Evolutionary conservation across 2,888 invertebrate genomes (phyloP), one percentile per base, ranked within the genome.

Genomic region (Ophion ventricosus): DNA sequence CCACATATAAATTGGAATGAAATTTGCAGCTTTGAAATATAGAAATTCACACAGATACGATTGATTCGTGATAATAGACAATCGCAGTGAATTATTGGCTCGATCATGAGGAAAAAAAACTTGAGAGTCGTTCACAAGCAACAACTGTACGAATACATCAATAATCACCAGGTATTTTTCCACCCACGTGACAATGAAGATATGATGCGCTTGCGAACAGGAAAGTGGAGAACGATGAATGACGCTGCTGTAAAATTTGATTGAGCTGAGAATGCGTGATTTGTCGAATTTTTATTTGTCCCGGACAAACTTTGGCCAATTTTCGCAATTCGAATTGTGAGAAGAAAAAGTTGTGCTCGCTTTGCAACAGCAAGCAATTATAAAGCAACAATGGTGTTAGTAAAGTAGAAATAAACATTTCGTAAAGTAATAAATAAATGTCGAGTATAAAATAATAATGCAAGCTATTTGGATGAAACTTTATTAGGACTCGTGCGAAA

Each of bases 21-120:
- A 49, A 49, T 17, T 25, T 17, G 11, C 17, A 20, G 64, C 29
- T 23, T 35, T 17, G 7, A 64, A 64, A 43, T 66, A 66, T 43
- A 56, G 14, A 29, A 56, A 29, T 70, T 2, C 3, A 43, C 10
- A 43, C 20, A 59, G n/a, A 26, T 17, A 23, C 7, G 49, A 20
- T 35, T 10, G 11, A 69, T 69, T 69, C 23, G 29, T 49, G 43
- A 26, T 63, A 26, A 63, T n/a, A 49, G 49, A 3, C 25, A 3
- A 25, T 57, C 26, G 14, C n/a, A 20, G 14, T n/a, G 54, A 10
- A 35, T 61, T 70, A 43, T 64, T n/a, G 17, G 35, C 35, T 69
- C 40, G 64, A 85, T 77, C 78, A 93, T 93, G 93, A 92, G 93
- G 91, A 93, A 93, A 87, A 93, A 93, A 88, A 93, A 93, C 75